A percentile compares a stretch with the other conserved stretches of the same genome.
phyloP scores from a whole-genome alignment of 2,888 invertebrate species.

The Mythimna pallens region DNA sequence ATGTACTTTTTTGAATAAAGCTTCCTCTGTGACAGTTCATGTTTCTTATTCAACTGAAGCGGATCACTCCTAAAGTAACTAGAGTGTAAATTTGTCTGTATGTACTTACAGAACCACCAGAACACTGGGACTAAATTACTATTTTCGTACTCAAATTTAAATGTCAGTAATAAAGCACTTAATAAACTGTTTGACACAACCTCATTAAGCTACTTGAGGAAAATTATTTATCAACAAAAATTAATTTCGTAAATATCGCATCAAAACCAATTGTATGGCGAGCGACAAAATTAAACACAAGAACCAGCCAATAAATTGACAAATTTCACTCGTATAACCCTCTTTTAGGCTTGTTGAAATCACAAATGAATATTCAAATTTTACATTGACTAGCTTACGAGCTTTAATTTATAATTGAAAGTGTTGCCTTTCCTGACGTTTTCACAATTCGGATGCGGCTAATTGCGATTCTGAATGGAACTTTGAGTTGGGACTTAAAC shows the following conservation, averaged over 20 bases:
- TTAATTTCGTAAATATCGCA: conserved; percentile 35
- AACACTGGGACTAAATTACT: background rate
- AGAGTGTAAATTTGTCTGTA: background rate
- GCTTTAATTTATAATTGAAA: conserved; percentile 72
- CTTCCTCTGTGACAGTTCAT: conserved; percentile 46
- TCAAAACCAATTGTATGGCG: conserved; percentile 45
- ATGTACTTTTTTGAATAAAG: conserved; percentile 60
- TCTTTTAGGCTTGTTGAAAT: conserved; percentile 65
- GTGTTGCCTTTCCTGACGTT: conserved; percentile 75
- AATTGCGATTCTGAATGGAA: conserved; percentile 85
- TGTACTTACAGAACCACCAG: background rate
- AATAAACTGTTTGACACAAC: conserved; percentile 12
- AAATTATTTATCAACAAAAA: conserved; percentile 39
- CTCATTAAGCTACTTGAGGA: conserved; percentile 8
- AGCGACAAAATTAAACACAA: conserved; percentile 49
- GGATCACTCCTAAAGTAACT: conserved; percentile 18
- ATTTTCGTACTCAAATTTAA: background rate
- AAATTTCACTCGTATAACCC: conserved; percentile 62
- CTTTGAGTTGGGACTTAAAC: conserved; percentile 80
- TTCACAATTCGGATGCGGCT: conserved; percentile 73
- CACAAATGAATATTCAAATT: conserved; percentile 71
- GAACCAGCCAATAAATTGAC: conserved; percentile 59
- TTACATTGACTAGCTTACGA: conserved; percentile 68
- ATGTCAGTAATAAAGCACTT: conserved; percentile 4
- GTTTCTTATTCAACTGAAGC: conserved; percentile 54